phyloP scores from a whole-genome alignment of 2,888 invertebrate genomes.

The Callinectes sapidus region DNA sequence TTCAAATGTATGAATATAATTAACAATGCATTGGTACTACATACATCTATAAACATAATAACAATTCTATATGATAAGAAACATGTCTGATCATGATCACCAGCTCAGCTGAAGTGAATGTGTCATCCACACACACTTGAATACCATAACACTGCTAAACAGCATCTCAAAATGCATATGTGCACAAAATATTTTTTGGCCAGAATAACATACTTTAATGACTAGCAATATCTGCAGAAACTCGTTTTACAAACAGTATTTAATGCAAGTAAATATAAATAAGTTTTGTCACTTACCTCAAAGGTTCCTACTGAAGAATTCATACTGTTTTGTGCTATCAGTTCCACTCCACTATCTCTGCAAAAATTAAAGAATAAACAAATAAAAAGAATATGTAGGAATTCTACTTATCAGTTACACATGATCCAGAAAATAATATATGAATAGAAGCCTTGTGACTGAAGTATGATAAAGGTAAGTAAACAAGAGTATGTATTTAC shows the following conservation, averaged over 20 bases:
- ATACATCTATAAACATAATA: neutral
- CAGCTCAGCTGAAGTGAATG: too few species aligned
- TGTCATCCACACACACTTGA: too few species aligned
- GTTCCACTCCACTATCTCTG: conserved; percentile 28
- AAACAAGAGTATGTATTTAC: too few species aligned
- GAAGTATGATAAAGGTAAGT: too few species aligned
- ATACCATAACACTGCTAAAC: too few species aligned
- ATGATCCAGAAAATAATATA: too few species aligned
- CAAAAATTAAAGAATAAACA: neutral
- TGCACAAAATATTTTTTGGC: too few species aligned
- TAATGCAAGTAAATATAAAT: neutral
- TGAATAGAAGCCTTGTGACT: too few species aligned
- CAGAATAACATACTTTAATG: too few species aligned
- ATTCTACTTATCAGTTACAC: neutral
- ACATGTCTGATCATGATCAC: neutral
- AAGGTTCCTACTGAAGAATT: neutral
- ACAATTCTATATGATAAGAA: neutral
- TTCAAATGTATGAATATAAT: neutral
- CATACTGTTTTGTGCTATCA: neutral
- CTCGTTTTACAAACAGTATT: neutral
- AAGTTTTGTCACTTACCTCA: conserved; percentile 23
- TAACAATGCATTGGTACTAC: neutral
- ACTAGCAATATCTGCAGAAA: too few species aligned
- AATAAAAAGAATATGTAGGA: neutral
- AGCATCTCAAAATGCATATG: too few species aligned